Base-by-base conservation (phyloP, 2,797 vertebrate species). In the Sebastes cheni region DNA sequence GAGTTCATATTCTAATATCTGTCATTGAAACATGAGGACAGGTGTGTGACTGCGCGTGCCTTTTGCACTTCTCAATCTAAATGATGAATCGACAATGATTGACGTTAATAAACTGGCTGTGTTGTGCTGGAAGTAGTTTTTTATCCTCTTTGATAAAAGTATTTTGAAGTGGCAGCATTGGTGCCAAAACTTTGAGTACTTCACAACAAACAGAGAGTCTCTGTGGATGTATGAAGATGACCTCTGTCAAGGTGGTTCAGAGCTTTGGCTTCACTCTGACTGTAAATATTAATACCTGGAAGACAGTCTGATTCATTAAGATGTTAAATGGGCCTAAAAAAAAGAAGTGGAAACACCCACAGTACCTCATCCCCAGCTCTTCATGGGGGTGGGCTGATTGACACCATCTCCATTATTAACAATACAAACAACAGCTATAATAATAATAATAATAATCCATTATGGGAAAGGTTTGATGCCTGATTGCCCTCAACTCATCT, bases 51-150 rank as follows among this genome's bases (percentile, higher is more conserved):
- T 82, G 91, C 75, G 83, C 32, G 95, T 96, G 95, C 95, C 95
- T 96, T 96, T 95, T 95, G 95, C 95, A 95, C 95, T 93, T 91
- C 64, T 92, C 86, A 87, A 89, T 93, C 78, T 88, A 90, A 95
- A 95, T 91, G 91, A 93, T 89, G 87, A 89, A 88, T 92, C 90
- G 92, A 96, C 93, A 87, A 85, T 93, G 93, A 95, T 93, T 94
- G 93, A 95, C 90, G 85, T 81, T 69, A 84, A 83, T 71, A 87
- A 86, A 85, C 80, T 39, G 72, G 85, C 77, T 84, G 86, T 85
- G 83, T 87, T 89, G 86, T 84, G 87, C 88, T 92, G 86, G 72
- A 90, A 77, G 77, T 86, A 66, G 66, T 90, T 91, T 92, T 92
- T 46, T 86, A 90, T 90, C 75, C 87, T 91, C 86, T 95, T 94